Evolutionary conservation across 1,140 invertebrate species (phyloP).

Genomic region (Mactra quadrangularis): DNA sequence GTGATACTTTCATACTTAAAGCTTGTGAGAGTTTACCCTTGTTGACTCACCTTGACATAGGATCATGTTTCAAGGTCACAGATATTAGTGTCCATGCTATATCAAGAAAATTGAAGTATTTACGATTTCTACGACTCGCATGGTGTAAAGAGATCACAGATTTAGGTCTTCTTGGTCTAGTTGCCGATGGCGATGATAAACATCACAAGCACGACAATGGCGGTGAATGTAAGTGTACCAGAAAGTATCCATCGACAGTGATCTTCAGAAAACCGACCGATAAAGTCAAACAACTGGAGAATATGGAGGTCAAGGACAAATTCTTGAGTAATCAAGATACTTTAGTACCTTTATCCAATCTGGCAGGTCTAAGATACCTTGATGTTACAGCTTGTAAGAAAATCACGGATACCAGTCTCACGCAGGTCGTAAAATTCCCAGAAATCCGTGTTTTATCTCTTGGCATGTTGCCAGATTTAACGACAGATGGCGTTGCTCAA

Average conservation of each 20-base stretch:
- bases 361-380: constrained; percentile 85
- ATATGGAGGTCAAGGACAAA: constrained; percentile 82
- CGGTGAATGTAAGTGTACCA: constrained; percentile 70
- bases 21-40: constrained; percentile 83
- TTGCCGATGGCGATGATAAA: constrained; percentile 43
- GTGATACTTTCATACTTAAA: constrained; percentile 85
- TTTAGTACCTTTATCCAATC: constrained; percentile 85
- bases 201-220: constrained; percentile 55
- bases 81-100: constrained; percentile 86
- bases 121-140: constrained; percentile 87
- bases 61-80: constrained; percentile 88
- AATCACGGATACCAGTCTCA: constrained; percentile 89
- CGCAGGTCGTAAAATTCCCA: constrained; percentile 87
- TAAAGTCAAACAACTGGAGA: constrained; percentile 84
- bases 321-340: constrained; percentile 19
- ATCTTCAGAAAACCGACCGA: constrained; percentile 76
- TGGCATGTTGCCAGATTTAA: constrained; percentile 88
- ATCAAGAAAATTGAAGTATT: constrained; percentile 86
- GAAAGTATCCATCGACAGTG: constrained; percentile 64
- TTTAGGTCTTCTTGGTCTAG: constrained; percentile 85
- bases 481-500: constrained; percentile 86
- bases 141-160: constrained; percentile 88
- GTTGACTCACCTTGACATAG: constrained; percentile 87
- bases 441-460: constrained; percentile 87
- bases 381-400: constrained; percentile 88